A percentile compares a stretch with the other conserved stretches of the same genome.
Conservation (phyloP, 2,888 invertebrate genomes). For the Cantharis rufa region DNA sequence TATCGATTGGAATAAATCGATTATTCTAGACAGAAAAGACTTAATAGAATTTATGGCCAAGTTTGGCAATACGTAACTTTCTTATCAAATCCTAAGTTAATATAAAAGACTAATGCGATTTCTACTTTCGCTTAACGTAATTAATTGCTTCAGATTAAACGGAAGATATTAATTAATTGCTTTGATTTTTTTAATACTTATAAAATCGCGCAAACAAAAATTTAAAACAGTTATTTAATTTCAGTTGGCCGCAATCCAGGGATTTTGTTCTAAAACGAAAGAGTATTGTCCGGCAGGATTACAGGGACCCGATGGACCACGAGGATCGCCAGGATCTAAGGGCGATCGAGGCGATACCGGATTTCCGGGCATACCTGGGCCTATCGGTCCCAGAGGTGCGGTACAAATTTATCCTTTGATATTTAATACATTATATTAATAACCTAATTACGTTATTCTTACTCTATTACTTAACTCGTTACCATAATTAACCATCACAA, state of each 20-base stretch:
- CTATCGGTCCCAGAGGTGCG: constrained; percentile 58
- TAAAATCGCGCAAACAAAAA: background rate
- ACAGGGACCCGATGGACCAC: constrained; percentile 56
- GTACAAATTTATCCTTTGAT: background rate
- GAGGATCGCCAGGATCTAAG: constrained; percentile 70
- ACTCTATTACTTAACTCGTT: background rate
- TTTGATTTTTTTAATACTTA: background rate
- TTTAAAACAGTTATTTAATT: constrained; percentile 39
- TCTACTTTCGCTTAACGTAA: background rate
- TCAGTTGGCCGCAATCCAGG: constrained; percentile 81
- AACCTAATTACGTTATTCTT: too few species aligned
- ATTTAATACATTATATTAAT: background rate
- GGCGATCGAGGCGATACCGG: constrained; percentile 74
- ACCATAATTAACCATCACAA: background rate
- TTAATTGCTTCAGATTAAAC: background rate
- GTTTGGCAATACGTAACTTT: constrained; percentile 9
- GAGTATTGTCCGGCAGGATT: constrained; percentile 61
- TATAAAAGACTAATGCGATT: background rate
- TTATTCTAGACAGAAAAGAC: constrained; percentile 22
- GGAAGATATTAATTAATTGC: background rate
- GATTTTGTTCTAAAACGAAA: constrained; percentile 81
- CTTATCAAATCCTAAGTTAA: background rate
- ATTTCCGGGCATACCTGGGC: constrained; percentile 65
- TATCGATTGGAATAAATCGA: constrained; percentile 27
- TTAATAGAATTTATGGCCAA: constrained; percentile 23